A percentile compares a stretch with the other conserved stretches of the same genome.
Evolutionary conservation across 1,140 invertebrate species (phyloP).

Genomic region (Hydropsyche tenuis): DNA sequence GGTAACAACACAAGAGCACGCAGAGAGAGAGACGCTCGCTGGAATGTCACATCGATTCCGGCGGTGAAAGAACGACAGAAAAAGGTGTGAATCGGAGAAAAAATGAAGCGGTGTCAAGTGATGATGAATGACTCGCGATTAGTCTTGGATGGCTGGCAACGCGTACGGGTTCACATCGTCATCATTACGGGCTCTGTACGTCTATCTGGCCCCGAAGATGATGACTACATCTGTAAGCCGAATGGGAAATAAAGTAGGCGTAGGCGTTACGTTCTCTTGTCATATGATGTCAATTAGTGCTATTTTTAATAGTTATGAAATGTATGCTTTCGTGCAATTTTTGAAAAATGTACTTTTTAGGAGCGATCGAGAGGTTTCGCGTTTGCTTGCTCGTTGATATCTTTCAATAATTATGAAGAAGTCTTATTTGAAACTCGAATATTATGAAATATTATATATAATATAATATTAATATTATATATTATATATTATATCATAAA

Average conservation of each 20-base stretch:
- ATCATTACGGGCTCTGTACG: slow-evolving; percentile 27
- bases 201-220: slow-evolving; percentile 32
- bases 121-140: slow-evolving; percentile 49
- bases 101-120: slow-evolving; percentile 50
- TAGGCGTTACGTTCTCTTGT: slow-evolving; percentile 22
- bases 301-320: slow-evolving; percentile 4
- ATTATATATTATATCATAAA: too few species aligned
- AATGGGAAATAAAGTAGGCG: slow-evolving; percentile 29
- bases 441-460: too few species aligned
- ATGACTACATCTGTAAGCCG: slow-evolving; percentile 38
- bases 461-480: too few species aligned
- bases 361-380: too few species aligned
- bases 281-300: slow-evolving; percentile 13
- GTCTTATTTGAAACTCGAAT: too few species aligned
- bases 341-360: not conserved
- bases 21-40: slow-evolving; percentile 14
- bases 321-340: not conserved
- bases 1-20: not conserved
- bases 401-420: too few species aligned
- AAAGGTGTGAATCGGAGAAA: slow-evolving; percentile 50
- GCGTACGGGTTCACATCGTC: slow-evolving; percentile 39
- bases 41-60: slow-evolving; percentile 34
- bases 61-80: slow-evolving; percentile 41
- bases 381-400: too few species aligned
- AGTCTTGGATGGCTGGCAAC: slow-evolving; percentile 44